Evolutionary conservation across 2,888 invertebrate genomes (phyloP), one percentile per base, ranked within the genome.

Genomic region (Lamproptera curius): DNA sequence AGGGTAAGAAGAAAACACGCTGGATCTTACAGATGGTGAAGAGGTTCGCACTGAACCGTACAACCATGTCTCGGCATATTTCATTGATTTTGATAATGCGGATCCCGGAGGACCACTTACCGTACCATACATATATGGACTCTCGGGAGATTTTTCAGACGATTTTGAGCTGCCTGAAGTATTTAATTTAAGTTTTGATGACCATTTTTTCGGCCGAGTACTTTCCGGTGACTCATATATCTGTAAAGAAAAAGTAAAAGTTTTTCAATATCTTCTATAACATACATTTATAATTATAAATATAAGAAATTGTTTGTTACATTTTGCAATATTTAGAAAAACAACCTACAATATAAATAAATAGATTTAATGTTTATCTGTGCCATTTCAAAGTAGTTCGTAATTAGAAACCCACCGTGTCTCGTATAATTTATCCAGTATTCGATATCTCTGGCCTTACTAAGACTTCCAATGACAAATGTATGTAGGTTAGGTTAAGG

Each of bases 1-100:
- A 36, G 85, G 70, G 54, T 88, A 88, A 39, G 81, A 69, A 53
- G 90, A 80, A 58, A 88, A 89, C 54, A 90, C 83, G 51, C 87
- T 82, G 35, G 87, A 80, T 65, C 89, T 69, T 46, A 76, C 72
- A 58, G 79, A 76, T 65, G 76, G 77, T 61, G 87, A 88, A 56
- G 88, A 85, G 55, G 85, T 88, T 62, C 93, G 88, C 1, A 94
- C 92, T 28, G 94, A 94, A 61, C 95, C 94, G 69, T 95, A 95
- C 11, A 95, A 89, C 95, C 95, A 95, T 46, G 94, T 93, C 68
- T 95, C 94, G 28, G 94, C 93, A 81, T 94, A 94, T 73, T 93
- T 92, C 94, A 95, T 94, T 67, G 94, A 94, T 73, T 94, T 93
- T 50, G 94, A 93, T 43, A 95, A 75, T n/a, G 93, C 91, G 63